These are phyloP conservation scores for Toxotes lorentzi DNA, from an alignment of 2,797 vertebrate genomes.

Conservation along the genomic window DNA sequence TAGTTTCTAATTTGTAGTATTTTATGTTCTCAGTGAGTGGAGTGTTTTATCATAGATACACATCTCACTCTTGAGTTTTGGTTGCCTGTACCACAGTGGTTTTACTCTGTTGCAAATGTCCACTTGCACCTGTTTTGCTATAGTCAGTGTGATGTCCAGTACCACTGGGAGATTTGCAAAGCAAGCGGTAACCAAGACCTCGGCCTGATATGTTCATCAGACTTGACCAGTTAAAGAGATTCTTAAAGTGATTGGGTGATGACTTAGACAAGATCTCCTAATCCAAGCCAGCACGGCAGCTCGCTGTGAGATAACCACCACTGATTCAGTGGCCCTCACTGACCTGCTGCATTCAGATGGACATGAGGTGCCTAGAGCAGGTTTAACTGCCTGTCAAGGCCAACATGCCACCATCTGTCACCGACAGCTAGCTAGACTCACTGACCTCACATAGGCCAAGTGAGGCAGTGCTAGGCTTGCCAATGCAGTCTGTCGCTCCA, in stretches of 20 bases:
- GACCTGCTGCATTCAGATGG: constrained; percentile 55
- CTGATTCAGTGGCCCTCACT: constrained; percentile 35
- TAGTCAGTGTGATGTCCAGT: not conserved
- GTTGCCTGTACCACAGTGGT: not conserved
- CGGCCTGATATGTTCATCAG: not conserved
- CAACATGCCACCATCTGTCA: constrained; percentile 68
- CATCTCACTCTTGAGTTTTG: no score
- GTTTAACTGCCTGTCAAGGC: constrained; percentile 54
- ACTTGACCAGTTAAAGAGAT: constrained; percentile 34
- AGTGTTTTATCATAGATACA: not conserved
- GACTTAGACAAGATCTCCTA: constrained; percentile 21
- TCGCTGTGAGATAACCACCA: constrained; percentile 31
- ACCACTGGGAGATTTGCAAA: not conserved
- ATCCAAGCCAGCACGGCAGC: constrained; percentile 28
- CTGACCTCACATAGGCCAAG: constrained; percentile 58
- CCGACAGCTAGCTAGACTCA: constrained; percentile 48
- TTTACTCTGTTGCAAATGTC: not conserved
- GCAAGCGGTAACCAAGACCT: not conserved
- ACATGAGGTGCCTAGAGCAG: constrained; percentile 43
- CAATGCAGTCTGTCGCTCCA: constrained; percentile 62
- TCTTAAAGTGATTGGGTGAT: constrained; percentile 31
- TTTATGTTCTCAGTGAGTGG: not conserved
- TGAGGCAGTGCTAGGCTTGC: constrained; percentile 52
- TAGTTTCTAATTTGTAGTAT: not conserved
- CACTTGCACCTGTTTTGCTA: not conserved